Percentiles rank a stretch among this genome's conserved stretches.
Evolutionary conservation across 2,113 vertebrate species (phyloP).

Genomic region (Hemiscyllium ocellatum): DNA sequence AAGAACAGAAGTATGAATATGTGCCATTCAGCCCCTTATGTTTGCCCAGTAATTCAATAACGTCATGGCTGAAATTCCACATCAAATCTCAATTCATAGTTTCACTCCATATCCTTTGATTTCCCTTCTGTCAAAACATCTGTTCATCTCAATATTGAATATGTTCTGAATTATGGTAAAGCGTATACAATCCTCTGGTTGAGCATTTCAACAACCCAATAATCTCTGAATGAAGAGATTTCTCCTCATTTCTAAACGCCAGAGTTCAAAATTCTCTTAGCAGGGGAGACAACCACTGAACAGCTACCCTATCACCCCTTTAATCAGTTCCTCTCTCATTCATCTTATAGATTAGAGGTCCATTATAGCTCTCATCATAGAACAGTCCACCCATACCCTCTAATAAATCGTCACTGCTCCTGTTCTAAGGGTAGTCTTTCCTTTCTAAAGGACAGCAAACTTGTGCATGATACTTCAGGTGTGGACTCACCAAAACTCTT

Average conservation of each 20-base stretch:
- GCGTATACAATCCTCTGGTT: not conserved
- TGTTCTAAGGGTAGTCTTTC: not conserved
- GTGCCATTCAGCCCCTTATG: not conserved
- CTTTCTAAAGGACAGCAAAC: not conserved
- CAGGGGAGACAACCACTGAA: not conserved
- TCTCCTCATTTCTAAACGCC: not conserved
- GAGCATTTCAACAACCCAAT: not conserved
- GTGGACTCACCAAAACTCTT: not conserved
- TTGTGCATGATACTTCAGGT: not conserved
- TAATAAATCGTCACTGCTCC: not conserved
- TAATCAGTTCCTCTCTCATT: not conserved
- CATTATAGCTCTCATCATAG: not conserved
- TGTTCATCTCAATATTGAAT: not conserved
- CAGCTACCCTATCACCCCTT: not conserved
- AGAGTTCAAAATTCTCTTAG: not conserved
- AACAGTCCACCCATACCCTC: not conserved
- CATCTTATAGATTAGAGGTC: not conserved
- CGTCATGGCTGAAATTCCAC: not conserved
- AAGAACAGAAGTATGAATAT: not conserved
- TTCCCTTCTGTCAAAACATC: not conserved
- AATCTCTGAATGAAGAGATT: not conserved
- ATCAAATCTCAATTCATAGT: not conserved
- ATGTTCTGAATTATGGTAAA: not conserved
- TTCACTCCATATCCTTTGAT: not conserved
- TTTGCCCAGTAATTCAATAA: not conserved